phyloP scores from a whole-genome alignment of 2,113 vertebrate species.

The Silurus meridionalis region DNA sequence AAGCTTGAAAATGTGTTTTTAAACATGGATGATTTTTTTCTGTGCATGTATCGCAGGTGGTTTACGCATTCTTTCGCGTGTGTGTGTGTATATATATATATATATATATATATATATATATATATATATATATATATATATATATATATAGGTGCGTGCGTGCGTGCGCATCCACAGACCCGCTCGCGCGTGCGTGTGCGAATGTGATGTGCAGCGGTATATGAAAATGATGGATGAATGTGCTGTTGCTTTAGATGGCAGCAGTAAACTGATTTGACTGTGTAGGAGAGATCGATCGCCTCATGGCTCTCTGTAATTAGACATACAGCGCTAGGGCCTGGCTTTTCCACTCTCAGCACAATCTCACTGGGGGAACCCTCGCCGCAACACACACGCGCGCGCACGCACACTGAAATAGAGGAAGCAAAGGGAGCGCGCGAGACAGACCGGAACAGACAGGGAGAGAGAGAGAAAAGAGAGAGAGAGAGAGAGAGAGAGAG shows the following conservation, averaged over 20 bases:
- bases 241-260: slow-evolving; percentile 75
- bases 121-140: too few relatives aligned
- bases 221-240: slow-evolving; percentile 80
- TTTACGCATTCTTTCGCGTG: slow-evolving; percentile 1
- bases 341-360: slow-evolving; percentile 58
- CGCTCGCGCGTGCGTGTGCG: neutral
- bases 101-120: too few relatives aligned
- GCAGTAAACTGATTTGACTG: slow-evolving; percentile 82
- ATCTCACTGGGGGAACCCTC: slow-evolving; percentile 57
- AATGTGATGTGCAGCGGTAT: slow-evolving; percentile 56
- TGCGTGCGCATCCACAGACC: neutral
- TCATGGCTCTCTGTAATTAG: slow-evolving; percentile 62
- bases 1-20: neutral
- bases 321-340: slow-evolving; percentile 52
- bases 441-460: neutral
- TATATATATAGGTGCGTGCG: slow-evolving; percentile 25
- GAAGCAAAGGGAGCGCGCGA: neutral
- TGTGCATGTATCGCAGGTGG: slow-evolving; percentile 5
- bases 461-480: neutral
- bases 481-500: neutral
- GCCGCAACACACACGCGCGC: slow-evolving; percentile 35
- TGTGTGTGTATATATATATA: slow-evolving; percentile 8
- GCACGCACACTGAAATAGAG: neutral
- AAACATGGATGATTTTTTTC: neutral
- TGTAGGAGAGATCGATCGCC: slow-evolving; percentile 76